phyloP scores from a whole-genome alignment of 2,797 vertebrate genomes.

The Poeciliopsis presidionis region DNA sequence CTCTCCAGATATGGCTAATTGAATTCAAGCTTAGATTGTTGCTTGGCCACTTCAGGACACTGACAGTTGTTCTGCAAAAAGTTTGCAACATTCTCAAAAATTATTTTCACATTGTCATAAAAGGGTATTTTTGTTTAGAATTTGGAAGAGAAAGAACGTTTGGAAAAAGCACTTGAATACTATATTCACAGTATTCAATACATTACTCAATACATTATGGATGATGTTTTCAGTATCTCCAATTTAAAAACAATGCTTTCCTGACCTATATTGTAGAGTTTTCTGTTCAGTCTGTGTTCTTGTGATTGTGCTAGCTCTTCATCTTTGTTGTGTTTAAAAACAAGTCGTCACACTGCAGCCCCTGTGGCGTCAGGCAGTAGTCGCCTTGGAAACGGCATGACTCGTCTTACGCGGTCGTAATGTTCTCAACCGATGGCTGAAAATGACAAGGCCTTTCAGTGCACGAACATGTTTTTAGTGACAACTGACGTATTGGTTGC shows the following conservation, averaged over 20 bases:
- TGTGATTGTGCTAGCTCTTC: background rate
- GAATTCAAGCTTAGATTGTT: too few species aligned
- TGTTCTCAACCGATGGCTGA: slow-evolving; percentile 60
- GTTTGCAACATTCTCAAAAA: background rate
- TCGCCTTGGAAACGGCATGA: slow-evolving; percentile 69
- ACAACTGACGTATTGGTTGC: slow-evolving; percentile 12
- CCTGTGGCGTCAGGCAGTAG: slow-evolving; percentile 45
- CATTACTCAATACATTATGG: background rate
- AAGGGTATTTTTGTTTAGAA: background rate
- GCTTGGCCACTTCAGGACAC: too few species aligned
- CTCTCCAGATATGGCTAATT: too few species aligned
- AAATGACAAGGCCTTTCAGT: slow-evolving; percentile 39
- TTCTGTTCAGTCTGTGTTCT: background rate
- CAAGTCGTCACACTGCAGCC: slow-evolving; percentile 42
- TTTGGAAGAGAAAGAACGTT: background rate
- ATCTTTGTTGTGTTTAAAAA: slow-evolving; percentile 74
- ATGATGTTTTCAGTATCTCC: slow-evolving; percentile 35
- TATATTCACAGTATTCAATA: background rate
- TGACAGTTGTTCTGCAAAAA: background rate
- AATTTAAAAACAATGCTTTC: slow-evolving; percentile 46
- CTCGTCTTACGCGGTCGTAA: slow-evolving; percentile 45
- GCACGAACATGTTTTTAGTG: slow-evolving; percentile 13
- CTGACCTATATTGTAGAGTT: slow-evolving; percentile 23
- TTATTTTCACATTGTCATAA: background rate
- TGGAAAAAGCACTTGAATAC: background rate